Evolutionary conservation across 2,113 vertebrate genomes (phyloP).

Genomic region (Campylomormyrus numenius): DNA sequence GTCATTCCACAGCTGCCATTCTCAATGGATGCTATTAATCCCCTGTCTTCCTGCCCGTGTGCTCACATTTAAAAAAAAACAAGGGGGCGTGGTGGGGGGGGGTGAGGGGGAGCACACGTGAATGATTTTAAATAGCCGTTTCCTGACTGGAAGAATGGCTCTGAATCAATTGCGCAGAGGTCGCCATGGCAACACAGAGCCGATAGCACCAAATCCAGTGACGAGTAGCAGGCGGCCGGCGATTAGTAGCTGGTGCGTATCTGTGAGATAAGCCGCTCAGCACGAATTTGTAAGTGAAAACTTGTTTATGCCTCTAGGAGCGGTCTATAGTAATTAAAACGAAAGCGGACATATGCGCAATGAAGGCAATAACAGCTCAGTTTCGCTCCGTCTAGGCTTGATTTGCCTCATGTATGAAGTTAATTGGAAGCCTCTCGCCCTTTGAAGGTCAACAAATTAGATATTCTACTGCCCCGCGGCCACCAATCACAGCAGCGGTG

Average conservation of each 20-base stretch:
- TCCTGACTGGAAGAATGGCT: slow-evolving; percentile 3
- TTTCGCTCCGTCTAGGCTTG: not conserved
- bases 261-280: not conserved
- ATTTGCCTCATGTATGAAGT: not conserved
- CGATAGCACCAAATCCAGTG: not conserved
- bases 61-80: not conserved
- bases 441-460: not conserved
- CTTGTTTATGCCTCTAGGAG: not conserved
- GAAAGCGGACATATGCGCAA: not conserved
- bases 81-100: not conserved
- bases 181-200: slow-evolving; percentile 13
- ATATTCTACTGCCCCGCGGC: not conserved
- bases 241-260: slow-evolving; percentile 2
- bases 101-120: not conserved
- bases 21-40: not conserved
- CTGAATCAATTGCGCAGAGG: not conserved
- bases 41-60: not conserved
- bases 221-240: not conserved
- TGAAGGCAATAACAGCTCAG: not conserved
- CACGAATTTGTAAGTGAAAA: not conserved
- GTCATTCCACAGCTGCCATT: not conserved
- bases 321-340: not conserved
- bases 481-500: not conserved
- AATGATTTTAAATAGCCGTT: not conserved
- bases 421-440: not conserved